Conservation (phyloP, 2,888 invertebrate species). For the Eudemis profundana region DNA sequence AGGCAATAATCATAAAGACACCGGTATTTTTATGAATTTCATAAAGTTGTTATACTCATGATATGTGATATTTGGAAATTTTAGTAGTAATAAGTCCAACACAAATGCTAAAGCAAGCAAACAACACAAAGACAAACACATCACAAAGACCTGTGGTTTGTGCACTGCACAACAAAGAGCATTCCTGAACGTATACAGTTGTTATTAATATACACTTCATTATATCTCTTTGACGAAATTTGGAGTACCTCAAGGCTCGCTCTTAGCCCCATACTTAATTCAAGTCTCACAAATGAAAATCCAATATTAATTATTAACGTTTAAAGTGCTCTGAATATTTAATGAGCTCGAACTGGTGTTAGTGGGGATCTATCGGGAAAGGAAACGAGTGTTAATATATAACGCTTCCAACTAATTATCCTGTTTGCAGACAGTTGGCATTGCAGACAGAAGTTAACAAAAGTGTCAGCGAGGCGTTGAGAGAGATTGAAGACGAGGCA, state of each 20-base stretch:
- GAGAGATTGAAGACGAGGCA: slow-evolving; percentile 17
- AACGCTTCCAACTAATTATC: slow-evolving; percentile 45
- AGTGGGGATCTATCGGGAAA: slow-evolving; percentile 1
- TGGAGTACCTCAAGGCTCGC: slow-evolving; percentile 19
- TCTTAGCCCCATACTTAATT: slow-evolving; percentile 13
- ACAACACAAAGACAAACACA: background rate
- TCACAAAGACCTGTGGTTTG: background rate
- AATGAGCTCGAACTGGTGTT: background rate
- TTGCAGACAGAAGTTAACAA: slow-evolving; percentile 40
- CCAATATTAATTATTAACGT: slow-evolving; percentile 28
- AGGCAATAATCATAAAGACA: no score
- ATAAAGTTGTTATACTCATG: no score
- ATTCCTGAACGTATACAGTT: slow-evolving; percentile 5
- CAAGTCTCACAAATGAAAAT: slow-evolving; percentile 32
- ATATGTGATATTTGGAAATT: no score
- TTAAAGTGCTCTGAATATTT: slow-evolving; percentile 28
- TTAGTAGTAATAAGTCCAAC: no score
- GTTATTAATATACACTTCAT: slow-evolving; percentile 15
- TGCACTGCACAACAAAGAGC: background rate
- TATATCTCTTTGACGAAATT: slow-evolving; percentile 12
- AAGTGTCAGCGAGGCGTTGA: slow-evolving; percentile 33
- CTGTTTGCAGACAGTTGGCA: slow-evolving; percentile 40
- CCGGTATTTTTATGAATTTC: no score
- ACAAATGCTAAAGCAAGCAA: background rate
- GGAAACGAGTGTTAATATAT: slow-evolving; percentile 28